Conservation (phyloP, 2,113 vertebrate species). For the Serilophus lunatus region DNA sequence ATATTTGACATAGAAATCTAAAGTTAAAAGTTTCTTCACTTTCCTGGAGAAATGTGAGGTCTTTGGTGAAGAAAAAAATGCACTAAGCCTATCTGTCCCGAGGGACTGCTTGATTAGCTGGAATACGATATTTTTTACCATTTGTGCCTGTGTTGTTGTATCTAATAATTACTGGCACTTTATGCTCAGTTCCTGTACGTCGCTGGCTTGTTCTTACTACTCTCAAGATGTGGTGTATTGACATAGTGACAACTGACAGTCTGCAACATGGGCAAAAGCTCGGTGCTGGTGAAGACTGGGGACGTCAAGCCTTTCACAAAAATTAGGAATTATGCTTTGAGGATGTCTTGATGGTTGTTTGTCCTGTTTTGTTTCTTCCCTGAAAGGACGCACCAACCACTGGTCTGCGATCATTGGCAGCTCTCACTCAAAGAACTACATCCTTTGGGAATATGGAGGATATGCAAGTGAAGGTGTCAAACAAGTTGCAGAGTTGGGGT, state of each 20-base stretch:
- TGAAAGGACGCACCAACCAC: constrained; percentile 91
- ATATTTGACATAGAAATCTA: not conserved
- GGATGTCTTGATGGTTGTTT: not conserved
- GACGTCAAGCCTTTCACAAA: not conserved
- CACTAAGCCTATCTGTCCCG: not conserved
- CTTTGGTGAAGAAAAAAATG: not conserved
- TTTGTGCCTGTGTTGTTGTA: not conserved
- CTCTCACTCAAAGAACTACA: constrained; percentile 94
- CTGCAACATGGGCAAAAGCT: not conserved
- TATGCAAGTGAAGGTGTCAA: constrained; percentile 91
- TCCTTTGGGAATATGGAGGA: constrained; percentile 95
- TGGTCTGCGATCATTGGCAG: constrained; percentile 97
- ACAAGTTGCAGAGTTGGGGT: constrained; percentile 93
- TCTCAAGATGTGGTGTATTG: not conserved
- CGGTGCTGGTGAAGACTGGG: not conserved
- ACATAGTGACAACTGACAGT: not conserved
- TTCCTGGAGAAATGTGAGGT: not conserved
- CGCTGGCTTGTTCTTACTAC: not conserved
- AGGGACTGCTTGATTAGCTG: not conserved
- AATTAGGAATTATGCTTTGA: not conserved
- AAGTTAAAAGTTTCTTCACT: not conserved
- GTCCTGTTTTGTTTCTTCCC: not conserved
- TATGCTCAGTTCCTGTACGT: not conserved
- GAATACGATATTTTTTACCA: not conserved
- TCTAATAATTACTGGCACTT: not conserved